Evolutionary conservation across 2,888 invertebrate species (phyloP), one percentile per base, ranked within the genome.

Genomic region (Noctua pronuba): DNA sequence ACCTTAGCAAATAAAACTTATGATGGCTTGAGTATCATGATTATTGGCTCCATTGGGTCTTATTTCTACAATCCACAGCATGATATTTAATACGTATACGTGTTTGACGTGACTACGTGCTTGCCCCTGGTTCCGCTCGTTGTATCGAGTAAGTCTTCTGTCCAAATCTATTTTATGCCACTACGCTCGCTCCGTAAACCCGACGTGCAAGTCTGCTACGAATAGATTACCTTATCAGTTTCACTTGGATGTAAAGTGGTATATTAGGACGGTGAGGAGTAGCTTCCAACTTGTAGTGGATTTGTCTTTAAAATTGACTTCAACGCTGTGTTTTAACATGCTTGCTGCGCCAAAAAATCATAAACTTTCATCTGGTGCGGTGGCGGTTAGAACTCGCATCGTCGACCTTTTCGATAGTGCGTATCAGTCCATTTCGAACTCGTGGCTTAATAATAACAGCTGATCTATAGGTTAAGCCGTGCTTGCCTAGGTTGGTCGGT

Each of bases 201-300:
- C 52, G 28, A 69, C 75, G 60, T 60, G 31, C 55, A 80, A 69
- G 66, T 55, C 49, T 44, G 73, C 62, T 38, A 35, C 58, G 35
- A 85, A 83, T 85, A 75, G 55, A 78, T 86, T 79, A 75, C 74
- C 49, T 44, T 72, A 78, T 79, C 78, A 70, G 74, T 69, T 82
- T 82, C 35, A 41, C 69, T 67, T 13, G 66, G 38, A 66, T 71
- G 78, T 72, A 77, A 77, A 83, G n/a, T 62, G 71, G 78, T 62
- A 16, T 78, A 71, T 71, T 28, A 35, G 31, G 28, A 58, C 8
- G 31, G 58, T 80, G 65, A 44, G 49, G 13, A 49, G 38, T 73
- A 65, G 35, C 18, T 81, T 74, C n/a, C 2, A 49, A 13, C 41
- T 58, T 58, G 41, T 60, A 18, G 13, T 10, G 16, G 28, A 78